phyloP scores from a whole-genome alignment of 2,888 invertebrate genomes.

The Subacronicta megacephala region DNA sequence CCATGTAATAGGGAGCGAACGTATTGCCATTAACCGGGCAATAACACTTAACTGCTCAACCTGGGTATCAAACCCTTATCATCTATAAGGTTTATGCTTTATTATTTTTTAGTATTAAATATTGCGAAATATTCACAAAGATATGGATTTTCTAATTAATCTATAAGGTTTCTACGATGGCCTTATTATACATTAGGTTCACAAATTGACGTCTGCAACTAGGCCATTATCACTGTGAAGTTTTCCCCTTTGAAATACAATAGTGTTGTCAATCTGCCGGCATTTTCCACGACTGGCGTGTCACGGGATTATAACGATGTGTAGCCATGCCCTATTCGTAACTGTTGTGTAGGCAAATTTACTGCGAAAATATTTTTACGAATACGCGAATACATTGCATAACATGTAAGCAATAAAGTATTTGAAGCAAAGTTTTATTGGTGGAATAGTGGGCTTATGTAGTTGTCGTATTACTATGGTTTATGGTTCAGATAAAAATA shows the following conservation, averaged over 20 bases:
- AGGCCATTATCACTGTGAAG: neutral
- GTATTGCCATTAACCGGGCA: too few relatives aligned
- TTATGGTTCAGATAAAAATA: conserved; percentile 1
- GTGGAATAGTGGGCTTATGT: neutral
- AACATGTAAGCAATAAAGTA: conserved; percentile 22
- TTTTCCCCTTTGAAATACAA: conserved; percentile 14
- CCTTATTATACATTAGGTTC: neutral
- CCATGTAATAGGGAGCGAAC: too few relatives aligned
- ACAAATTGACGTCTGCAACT: conserved; percentile 10
- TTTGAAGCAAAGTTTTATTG: conserved; percentile 13
- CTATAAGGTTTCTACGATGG: too few relatives aligned
- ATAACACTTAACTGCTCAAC: too few relatives aligned
- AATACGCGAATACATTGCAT: neutral
- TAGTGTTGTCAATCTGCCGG: conserved; percentile 26
- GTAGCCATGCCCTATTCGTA: neutral
- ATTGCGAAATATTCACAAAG: too few relatives aligned
- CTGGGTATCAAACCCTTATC: too few relatives aligned
- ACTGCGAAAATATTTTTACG: conserved; percentile 30
- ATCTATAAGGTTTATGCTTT: too few relatives aligned
- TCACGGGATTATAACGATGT: conserved; percentile 36
- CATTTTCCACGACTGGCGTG: conserved; percentile 49
- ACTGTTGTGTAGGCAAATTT: conserved; percentile 13
- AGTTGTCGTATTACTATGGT: neutral
- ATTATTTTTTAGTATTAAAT: too few relatives aligned
- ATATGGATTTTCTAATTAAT: too few relatives aligned